Base-by-base conservation (phyloP, 53 echinoderm and acorn worm species). In the Glandiceps talaboti region DNA sequence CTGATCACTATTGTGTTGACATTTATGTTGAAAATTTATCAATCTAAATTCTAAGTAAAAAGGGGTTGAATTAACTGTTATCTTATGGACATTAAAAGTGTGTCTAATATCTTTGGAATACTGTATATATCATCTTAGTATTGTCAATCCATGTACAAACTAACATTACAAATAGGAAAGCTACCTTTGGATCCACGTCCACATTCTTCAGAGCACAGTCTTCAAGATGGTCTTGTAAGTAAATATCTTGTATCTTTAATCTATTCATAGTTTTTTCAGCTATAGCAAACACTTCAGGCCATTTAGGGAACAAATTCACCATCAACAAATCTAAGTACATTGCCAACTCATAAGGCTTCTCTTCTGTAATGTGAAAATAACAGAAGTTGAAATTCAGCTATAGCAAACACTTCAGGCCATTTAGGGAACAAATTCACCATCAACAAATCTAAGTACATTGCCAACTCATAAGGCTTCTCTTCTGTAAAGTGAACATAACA, bases 391-490 rank as follows among this genome's bases (percentile, higher is more conserved):
- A n/a, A n/a, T 74, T 89, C 89, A 1, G 92, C 89, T n/a, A 87
- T 77, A 73, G 89, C 85, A 33, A 90, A 85, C 28, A 92, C 75
- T 81, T 89, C 85, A 0, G 92, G 90, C 92, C 92, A 92, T 28
- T 73, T 78, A 6, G 92, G 92, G 45, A 92, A 92, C 14, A 85
- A 82, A 33, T 87, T 30, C 31, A 75, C 74, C n/a, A 77, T 79
- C 6, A 92, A 80, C 0, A 89, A 84, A 45, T 92, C 79, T 31
- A 92, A 85, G 87, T 92, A 87, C 29, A 92, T 73, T 1, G 92
- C 89, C 31, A 92, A 73, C 77, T 92, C 92, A 85, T 92, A 92
- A 26, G 92, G 90, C 27, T 83, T 83, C 33, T 90, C 92, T 76
- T 89, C 92, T 85, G 77, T 79, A 32, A 45, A 12, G n/a, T n/a